Evolutionary conservation across 35 echinoderm and acorn worm genomes (phyloP).

Genomic region (Apostichopus californicus): DNA sequence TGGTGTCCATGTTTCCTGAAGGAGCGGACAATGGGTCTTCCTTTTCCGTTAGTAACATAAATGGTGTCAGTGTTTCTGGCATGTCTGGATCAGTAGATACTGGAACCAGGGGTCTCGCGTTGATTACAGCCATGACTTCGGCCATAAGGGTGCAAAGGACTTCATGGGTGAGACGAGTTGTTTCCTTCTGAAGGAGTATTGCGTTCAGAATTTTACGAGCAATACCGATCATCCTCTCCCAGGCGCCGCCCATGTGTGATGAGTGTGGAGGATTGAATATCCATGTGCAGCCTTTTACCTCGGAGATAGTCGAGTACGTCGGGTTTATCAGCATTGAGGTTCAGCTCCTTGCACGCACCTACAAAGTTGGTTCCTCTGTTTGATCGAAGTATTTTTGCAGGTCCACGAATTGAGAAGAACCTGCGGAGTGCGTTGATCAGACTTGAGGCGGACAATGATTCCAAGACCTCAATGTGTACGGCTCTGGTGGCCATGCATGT

Average conservation of each 20-base stretch:
- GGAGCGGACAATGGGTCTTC: background rate
- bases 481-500: constrained; percentile 37
- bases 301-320: background rate
- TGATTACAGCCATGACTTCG: constrained; percentile 58
- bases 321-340: background rate
- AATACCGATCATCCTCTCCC: background rate
- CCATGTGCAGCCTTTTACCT: background rate
- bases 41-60: constrained; percentile 36
- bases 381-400: constrained; percentile 52
- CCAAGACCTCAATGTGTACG: constrained; percentile 38
- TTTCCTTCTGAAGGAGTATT: background rate
- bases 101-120: background rate
- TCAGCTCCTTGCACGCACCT: constrained; percentile 51
- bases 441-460: background rate
- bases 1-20: constrained; percentile 10
- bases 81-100: background rate
- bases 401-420: constrained; percentile 55
- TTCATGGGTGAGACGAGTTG: constrained; percentile 25
- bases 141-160: constrained; percentile 40
- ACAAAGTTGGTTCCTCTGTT: constrained; percentile 66
- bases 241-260: no score
- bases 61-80: constrained; percentile 37
- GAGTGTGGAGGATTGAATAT: no score
- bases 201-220: constrained; percentile 31
- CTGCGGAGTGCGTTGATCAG: constrained; percentile 54